Evolutionary conservation across 2,797 vertebrate genomes (phyloP).

Genomic region (Lacerta viridis): DNA sequence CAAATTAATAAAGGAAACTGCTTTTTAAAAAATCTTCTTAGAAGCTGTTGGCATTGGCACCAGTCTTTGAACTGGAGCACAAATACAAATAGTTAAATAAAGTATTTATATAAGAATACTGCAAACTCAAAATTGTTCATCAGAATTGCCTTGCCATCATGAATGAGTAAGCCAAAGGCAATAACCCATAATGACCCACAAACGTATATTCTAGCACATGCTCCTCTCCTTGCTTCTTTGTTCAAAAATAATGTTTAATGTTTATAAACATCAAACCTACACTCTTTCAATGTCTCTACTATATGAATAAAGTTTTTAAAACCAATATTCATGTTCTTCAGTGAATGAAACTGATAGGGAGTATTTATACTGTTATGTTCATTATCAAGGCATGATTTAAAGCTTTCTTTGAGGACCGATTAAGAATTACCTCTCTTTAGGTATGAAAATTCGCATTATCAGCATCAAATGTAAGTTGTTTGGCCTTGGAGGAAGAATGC

Average conservation of each 20-base stretch:
- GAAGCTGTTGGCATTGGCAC: background rate
- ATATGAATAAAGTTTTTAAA: constrained; percentile 49
- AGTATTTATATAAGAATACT: background rate
- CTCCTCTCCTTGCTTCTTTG: constrained; percentile 16
- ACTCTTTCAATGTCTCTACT: constrained; percentile 63
- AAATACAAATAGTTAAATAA: background rate
- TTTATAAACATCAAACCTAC: constrained; percentile 56
- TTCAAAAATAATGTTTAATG: constrained; percentile 57
- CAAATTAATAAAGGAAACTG: background rate
- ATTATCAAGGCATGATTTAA: constrained; percentile 55
- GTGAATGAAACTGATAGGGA: constrained; percentile 41
- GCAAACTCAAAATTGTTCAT: background rate
- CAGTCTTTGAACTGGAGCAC: fast-evolving
- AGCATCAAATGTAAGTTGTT: constrained; percentile 28
- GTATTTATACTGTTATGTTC: constrained; percentile 27
- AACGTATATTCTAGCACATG: constrained; percentile 12
- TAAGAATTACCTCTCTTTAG: constrained; percentile 33
- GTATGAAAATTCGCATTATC: constrained; percentile 1
- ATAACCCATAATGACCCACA: fast-evolving
- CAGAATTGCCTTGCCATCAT: background rate
- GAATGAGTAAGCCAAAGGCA: background rate
- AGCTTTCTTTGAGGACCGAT: constrained; percentile 37
- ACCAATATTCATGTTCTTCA: constrained; percentile 33
- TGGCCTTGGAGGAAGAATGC: constrained; percentile 26
- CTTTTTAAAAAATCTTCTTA: background rate